phyloP scores from a whole-genome alignment of 2,797 vertebrate genomes.

The Clarias pachynema region DNA sequence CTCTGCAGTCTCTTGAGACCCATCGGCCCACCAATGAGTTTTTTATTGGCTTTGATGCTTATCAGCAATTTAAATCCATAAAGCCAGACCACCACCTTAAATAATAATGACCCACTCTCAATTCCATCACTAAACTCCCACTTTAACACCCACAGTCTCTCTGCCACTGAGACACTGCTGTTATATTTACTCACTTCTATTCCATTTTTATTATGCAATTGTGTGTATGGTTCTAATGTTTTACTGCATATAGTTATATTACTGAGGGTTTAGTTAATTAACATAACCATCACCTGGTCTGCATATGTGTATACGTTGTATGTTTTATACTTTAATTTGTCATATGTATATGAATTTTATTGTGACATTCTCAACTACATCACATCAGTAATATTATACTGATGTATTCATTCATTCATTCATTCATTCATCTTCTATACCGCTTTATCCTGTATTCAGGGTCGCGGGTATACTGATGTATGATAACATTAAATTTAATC shows the following conservation, averaged over 20 bases:
- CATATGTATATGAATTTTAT: not conserved
- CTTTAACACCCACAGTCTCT: not conserved
- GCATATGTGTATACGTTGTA: not conserved
- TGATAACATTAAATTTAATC: no score
- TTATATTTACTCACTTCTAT: not conserved
- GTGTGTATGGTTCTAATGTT: not conserved
- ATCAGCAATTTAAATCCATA: slow-evolving; percentile 61
- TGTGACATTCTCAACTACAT: not conserved
- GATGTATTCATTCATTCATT: no score
- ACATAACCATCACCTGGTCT: not conserved
- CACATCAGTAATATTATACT: not conserved
- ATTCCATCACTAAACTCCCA: slow-evolving; percentile 27
- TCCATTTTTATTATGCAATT: not conserved
- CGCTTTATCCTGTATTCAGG: no score
- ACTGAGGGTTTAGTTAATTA: not conserved
- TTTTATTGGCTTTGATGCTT: slow-evolving; percentile 71
- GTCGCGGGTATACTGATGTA: no score
- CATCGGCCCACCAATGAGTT: slow-evolving; percentile 45
- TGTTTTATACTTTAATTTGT: not conserved
- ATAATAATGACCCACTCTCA: slow-evolving; percentile 47
- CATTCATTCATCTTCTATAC: no score
- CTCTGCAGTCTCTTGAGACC: slow-evolving; percentile 66
- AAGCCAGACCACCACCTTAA: slow-evolving; percentile 59
- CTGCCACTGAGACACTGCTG: not conserved
- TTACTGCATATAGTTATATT: not conserved